These are phyloP conservation scores for Tigriopus japonicus DNA, from an alignment of 1,140 invertebrate genomes.

Conservation along the genomic window DNA sequence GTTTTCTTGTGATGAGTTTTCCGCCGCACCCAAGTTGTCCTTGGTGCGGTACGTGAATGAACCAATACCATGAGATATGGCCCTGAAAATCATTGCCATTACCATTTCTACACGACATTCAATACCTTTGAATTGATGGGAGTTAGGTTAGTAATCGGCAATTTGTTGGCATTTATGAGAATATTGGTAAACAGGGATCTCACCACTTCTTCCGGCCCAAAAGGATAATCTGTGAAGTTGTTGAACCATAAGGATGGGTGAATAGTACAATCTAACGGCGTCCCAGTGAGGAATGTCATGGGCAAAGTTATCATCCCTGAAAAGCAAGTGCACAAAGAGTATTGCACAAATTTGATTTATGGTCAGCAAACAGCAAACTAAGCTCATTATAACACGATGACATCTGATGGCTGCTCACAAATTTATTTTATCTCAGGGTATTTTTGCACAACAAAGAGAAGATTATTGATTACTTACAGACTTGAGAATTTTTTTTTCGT, in stretches of 20 bases:
- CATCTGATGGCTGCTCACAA: no score
- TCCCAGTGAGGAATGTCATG: conserved; percentile 10
- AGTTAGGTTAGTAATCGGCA: not conserved
- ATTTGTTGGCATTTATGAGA: not conserved
- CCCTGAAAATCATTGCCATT: not conserved
- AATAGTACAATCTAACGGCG: conserved; percentile 9
- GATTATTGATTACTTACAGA: no score
- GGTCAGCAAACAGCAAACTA: no score
- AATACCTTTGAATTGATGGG: not conserved
- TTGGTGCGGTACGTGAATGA: not conserved
- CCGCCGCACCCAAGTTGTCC: not conserved
- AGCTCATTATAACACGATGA: no score
- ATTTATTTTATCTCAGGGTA: no score
- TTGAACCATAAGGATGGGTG: conserved; percentile 3
- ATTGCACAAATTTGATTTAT: no score
- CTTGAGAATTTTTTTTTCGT: no score
- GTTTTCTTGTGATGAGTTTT: not conserved
- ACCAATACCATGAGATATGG: no score
- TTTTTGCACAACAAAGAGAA: no score
- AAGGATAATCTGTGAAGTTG: not conserved
- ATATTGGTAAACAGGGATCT: not conserved
- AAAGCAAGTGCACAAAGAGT: not conserved
- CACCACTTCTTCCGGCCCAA: not conserved
- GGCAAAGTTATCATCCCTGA: conserved; percentile 6
- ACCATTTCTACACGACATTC: not conserved